Percentiles rank a stretch among this genome's conserved stretches.
Conservation (phyloP, 1,140 invertebrate genomes). For the Acromyrmex heyeri region DNA sequence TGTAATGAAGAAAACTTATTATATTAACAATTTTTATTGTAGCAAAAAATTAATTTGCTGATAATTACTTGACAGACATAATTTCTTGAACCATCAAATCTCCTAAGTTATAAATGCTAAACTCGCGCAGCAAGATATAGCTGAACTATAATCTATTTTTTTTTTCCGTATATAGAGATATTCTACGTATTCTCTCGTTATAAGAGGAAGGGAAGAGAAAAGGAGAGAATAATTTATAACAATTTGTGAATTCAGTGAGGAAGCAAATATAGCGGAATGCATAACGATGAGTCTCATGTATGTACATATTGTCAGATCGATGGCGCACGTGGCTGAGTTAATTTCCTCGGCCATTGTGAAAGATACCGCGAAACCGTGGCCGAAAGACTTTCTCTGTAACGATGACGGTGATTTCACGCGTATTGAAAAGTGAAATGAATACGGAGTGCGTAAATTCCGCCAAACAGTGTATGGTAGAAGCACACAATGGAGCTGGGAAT, state of each 20-base stretch:
- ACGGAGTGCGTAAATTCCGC: not conserved
- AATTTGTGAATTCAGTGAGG: not conserved
- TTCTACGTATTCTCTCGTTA: not conserved
- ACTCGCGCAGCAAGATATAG: too few species aligned
- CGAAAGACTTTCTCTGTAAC: slow-evolving; percentile 19
- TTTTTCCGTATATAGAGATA: too few species aligned
- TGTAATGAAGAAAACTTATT: too few species aligned
- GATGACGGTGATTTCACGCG: not conserved
- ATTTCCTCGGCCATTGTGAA: slow-evolving; percentile 36
- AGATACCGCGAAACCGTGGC: slow-evolving; percentile 10
- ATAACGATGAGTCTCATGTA: slow-evolving; percentile 3
- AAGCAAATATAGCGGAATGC: slow-evolving; percentile 24
- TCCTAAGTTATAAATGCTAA: too few species aligned
- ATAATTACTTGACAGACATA: too few species aligned
- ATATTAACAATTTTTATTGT: too few species aligned
- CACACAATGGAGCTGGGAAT: slow-evolving; percentile 5
- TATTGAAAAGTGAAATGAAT: slow-evolving; percentile 1
- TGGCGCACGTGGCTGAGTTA: slow-evolving; percentile 34
- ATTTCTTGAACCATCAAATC: too few species aligned
- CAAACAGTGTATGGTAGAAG: not conserved
- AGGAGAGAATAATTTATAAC: slow-evolving; percentile 1
- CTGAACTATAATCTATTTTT: too few species aligned
- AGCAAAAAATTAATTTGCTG: too few species aligned
- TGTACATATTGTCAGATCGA: slow-evolving; percentile 19
- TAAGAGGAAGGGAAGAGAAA: not conserved